Evolutionary conservation across 2,113 vertebrate species (phyloP).

Genomic region (Tamias sibiricus): DNA sequence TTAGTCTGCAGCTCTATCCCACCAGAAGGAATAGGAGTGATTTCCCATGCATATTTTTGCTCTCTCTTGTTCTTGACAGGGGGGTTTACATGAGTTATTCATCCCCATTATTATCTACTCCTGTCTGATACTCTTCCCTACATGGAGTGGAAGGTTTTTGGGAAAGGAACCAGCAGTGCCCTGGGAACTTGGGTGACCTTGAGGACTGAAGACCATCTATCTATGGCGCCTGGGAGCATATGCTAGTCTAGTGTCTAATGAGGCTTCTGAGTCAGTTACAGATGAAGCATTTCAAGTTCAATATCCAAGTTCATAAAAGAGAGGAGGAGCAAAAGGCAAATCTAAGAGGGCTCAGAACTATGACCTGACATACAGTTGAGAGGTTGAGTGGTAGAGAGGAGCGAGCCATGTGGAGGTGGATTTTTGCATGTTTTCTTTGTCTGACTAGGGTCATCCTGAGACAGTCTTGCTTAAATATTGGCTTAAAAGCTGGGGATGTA

Average conservation of each 20-base stretch:
- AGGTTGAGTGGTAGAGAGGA: background rate
- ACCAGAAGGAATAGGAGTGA: background rate
- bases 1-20: background rate
- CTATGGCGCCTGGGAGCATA: background rate
- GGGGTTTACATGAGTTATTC: background rate
- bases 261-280: background rate
- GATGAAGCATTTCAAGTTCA: background rate
- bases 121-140: background rate
- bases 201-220: background rate
- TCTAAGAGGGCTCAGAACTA: background rate
- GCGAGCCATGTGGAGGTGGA: background rate
- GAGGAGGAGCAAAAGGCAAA: background rate
- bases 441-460: background rate
- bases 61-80: background rate
- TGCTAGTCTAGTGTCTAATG: background rate
- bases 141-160: background rate
- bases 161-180: background rate
- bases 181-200: background rate
- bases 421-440: background rate
- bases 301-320: background rate
- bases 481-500: too few relatives aligned
- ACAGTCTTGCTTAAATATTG: background rate
- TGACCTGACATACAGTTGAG: background rate
- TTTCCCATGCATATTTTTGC: too few relatives aligned
- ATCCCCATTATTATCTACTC: background rate